Conservation (phyloP, 2,797 vertebrate genomes). For the Danio tinwini region DNA sequence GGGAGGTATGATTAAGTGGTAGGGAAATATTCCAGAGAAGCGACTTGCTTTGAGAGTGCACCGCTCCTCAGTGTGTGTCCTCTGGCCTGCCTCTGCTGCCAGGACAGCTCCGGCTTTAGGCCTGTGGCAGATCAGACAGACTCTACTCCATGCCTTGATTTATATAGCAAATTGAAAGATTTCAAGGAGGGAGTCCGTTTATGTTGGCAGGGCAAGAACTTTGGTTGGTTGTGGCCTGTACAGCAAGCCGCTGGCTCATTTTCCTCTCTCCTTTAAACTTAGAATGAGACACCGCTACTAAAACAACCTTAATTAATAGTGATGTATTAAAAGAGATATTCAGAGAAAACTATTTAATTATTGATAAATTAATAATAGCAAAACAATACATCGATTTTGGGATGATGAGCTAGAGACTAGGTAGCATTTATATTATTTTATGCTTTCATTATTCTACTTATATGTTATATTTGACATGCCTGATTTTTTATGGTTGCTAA, state of each 20-base stretch:
- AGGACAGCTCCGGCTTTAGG: conserved; percentile 54
- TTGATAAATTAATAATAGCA: too few species aligned
- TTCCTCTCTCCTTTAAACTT: conserved; percentile 45
- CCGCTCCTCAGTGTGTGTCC: conserved; percentile 51
- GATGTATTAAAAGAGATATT: conserved; percentile 25
- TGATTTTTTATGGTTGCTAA: too few species aligned
- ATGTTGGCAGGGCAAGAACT: conserved; percentile 64
- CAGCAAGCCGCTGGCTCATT: conserved; percentile 19
- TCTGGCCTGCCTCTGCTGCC: conserved; percentile 30
- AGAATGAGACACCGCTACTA: conserved; percentile 38
- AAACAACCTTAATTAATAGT: conserved; percentile 60
- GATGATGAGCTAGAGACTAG: too few species aligned
- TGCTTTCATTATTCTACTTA: too few species aligned
- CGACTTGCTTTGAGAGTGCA: conserved; percentile 42
- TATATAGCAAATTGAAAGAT: conserved; percentile 69
- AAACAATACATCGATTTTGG: too few species aligned
- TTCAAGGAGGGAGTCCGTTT: conserved; percentile 70
- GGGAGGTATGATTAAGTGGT: conserved; percentile 63
- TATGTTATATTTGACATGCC: too few species aligned
- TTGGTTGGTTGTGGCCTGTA: conserved; percentile 47
- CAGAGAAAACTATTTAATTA: too few species aligned
- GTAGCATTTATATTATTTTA: too few species aligned
- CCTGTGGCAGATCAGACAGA: conserved; percentile 50
- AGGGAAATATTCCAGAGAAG: conserved; percentile 61
- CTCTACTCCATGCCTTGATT: conserved; percentile 61